A percentile compares a stretch with the other conserved stretches of the same genome.
Conservation (phyloP, 2,113 vertebrate genomes). For the Phocoena sinus region DNA sequence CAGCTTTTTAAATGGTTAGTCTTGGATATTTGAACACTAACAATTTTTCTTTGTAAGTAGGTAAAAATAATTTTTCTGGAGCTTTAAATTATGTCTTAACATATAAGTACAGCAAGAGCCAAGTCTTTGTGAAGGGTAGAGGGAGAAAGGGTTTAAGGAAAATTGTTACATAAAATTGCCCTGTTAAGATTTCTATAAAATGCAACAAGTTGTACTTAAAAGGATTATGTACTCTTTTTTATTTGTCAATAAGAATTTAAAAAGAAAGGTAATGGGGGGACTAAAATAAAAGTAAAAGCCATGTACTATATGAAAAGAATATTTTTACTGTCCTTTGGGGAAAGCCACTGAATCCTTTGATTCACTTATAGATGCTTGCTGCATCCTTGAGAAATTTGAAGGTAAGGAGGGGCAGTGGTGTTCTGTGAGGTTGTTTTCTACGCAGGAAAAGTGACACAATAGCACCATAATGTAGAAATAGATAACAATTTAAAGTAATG, state of each 20-base stretch:
- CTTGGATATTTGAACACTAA: constrained; percentile 64
- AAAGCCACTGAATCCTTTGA: neutral
- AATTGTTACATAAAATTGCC: constrained; percentile 28
- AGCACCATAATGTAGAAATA: neutral
- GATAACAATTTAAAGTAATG: neutral
- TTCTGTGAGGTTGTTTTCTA: neutral
- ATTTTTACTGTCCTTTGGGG: neutral
- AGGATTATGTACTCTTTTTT: neutral
- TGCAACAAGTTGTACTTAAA: neutral
- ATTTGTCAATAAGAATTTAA: constrained; percentile 17
- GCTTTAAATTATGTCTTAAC: neutral
- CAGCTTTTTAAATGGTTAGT: constrained; percentile 69
- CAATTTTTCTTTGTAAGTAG: constrained; percentile 59
- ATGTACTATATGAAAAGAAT: neutral
- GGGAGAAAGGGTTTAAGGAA: constrained; percentile 21
- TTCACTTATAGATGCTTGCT: neutral
- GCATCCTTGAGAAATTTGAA: neutral
- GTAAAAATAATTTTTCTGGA: constrained; percentile 46
- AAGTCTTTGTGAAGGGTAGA: neutral
- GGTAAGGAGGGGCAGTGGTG: no score
- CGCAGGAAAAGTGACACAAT: neutral
- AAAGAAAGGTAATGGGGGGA: neutral
- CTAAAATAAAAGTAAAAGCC: neutral
- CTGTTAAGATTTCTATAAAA: neutral
- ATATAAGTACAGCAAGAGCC: neutral